Evolutionary conservation across 2,797 vertebrate species (phyloP), one percentile per base, ranked within the genome.

Genomic region (Sebastes trivittatus): DNA sequence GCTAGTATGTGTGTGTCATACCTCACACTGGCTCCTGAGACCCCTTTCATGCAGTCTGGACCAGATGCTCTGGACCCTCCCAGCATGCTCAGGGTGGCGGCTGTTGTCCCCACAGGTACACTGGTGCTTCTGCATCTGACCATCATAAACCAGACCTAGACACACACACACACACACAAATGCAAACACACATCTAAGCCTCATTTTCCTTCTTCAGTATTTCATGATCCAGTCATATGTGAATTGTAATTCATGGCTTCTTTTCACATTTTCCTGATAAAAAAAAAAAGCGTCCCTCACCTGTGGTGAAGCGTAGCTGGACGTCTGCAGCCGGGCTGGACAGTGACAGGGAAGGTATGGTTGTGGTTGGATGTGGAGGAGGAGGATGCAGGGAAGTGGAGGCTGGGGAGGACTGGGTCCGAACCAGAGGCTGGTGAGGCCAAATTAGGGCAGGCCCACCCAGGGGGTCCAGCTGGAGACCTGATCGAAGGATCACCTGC

Each of bases 1-100:
- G 34, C 14, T 5, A 23, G n/a, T 2, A 9, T 25, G 13, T 29
- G 27, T 29, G 27, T 29, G 32, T 22, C 72, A 29, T 94, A 99
- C 98, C 97, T 98, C 96, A 64, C 97, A 99, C 81, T 96, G 96
- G 88, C 89, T 93, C 52, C 95, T 94, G 32, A 98, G 96, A 1
- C 97, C 97, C 30, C 96, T 90, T 83, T 98, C 96, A 72, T 96
- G 96, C 84, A 99, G 95, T 25, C 97, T 95, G 58, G 96, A 97
- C 97, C 97, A 99, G 93, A 99, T 97, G 93, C 97, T 97, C 91
- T 97, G 96, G 88, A 98, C 97, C 49, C 97, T 96, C 10, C 96
- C 97, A 0, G 97, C 96, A 1, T 98, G 96, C 88, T 98, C 97
- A 0, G 96, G 96, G 75, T 98, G 97, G 68, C 93, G 94, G 91